Conservation (phyloP, 2,797 vertebrate species). For the Platalea minor region DNA sequence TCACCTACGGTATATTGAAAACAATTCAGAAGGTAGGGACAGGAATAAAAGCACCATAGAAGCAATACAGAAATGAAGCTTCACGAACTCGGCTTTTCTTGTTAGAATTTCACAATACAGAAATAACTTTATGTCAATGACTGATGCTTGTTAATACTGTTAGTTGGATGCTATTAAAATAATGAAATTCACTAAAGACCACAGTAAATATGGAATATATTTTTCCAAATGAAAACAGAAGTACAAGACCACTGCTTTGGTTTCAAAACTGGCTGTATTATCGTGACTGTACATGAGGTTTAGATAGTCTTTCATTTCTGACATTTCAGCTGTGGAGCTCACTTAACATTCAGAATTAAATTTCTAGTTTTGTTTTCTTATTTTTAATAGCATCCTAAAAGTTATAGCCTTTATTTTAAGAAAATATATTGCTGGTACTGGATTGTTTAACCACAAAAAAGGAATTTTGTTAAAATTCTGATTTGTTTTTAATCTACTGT, state of each 20-base stretch:
- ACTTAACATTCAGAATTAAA: not conserved
- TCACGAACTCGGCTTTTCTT: not conserved
- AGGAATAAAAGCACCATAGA: not conserved
- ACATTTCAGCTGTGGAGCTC: not conserved
- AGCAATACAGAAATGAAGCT: not conserved
- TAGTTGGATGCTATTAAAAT: slow-evolving; percentile 16
- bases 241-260: not conserved
- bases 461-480: not conserved
- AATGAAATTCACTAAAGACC: not conserved
- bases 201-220: not conserved
- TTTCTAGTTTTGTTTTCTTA: not conserved
- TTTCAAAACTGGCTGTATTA: not conserved
- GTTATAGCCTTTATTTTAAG: not conserved
- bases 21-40: not conserved
- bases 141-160: not conserved
- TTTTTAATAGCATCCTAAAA: not conserved
- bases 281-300: not conserved
- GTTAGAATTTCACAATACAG: not conserved
- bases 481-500: not conserved
- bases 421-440: not conserved
- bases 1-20: slow-evolving; percentile 80
- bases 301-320: not conserved
- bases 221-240: not conserved
- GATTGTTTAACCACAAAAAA: not conserved
- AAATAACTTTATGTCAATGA: not conserved